Evolutionary conservation across 2,797 vertebrate genomes (phyloP).

Genomic region (Schizopygopsis pylzovi): DNA sequence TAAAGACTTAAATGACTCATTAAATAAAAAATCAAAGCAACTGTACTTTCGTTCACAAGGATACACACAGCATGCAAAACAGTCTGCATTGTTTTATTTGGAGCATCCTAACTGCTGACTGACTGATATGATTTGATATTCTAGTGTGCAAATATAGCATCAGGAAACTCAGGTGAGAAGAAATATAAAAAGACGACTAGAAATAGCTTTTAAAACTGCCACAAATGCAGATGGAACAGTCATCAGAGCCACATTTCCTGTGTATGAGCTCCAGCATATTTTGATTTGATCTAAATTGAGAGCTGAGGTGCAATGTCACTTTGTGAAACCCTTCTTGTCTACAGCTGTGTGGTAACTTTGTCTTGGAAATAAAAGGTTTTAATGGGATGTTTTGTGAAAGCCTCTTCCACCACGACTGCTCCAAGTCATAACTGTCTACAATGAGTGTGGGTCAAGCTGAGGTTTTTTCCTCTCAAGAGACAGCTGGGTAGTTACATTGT

Average conservation of each 20-base stretch:
- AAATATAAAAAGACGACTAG: constrained; percentile 15
- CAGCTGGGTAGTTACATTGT: constrained; percentile 19
- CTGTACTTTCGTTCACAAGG: not conserved
- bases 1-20: not conserved
- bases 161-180: constrained; percentile 17
- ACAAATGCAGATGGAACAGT: constrained; percentile 7
- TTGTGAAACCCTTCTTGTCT: constrained; percentile 23
- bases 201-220: constrained; percentile 20
- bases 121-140: constrained; percentile 11
- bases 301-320: constrained; percentile 24
- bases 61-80: not conserved
- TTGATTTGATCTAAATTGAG: constrained; percentile 28
- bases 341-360: constrained; percentile 13
- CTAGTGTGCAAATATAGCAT: constrained; percentile 24
- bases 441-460: constrained; percentile 24
- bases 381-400: constrained; percentile 32
- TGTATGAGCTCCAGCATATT: constrained; percentile 21
- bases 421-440: constrained; percentile 15
- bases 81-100: not conserved
- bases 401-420: constrained; percentile 25
- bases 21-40: not conserved
- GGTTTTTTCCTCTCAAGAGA: constrained; percentile 16
- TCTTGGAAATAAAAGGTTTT: constrained; percentile 23
- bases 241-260: constrained; percentile 33
- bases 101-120: not conserved